Evolutionary conservation across 2,888 invertebrate species (phyloP), one percentile per base, ranked within the genome.

Genomic region (Koerneria pararmatus): DNA sequence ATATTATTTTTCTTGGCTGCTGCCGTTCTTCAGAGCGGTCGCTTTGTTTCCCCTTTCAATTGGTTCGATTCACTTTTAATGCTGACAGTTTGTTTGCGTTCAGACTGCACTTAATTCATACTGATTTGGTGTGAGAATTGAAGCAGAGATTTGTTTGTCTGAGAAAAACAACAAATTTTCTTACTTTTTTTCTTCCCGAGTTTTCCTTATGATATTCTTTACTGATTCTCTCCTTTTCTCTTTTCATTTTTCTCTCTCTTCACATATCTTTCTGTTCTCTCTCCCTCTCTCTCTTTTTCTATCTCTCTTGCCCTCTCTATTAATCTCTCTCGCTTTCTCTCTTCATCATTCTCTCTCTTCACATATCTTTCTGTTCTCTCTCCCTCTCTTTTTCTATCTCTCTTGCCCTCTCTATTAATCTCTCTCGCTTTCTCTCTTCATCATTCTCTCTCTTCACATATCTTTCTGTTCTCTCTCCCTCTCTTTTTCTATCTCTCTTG

Each of bases 221-320:
- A 11, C 34, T 8, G 8, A 8, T 22, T 34, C 8, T 22, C 24
- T 34, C 57, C 34, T 8, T 34, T 34, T 27, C 57, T 57, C 31
- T 31, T 34, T 57, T 8, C 8, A 8, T 31, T 34, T 27, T 22
- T 29, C 57, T 8, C 31, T 29, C 57, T 57, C 31, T 8, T 6
- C 34, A 29, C 8, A 6, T 34, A 11, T 27, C 31, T 57, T 34
- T 31, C 46, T 46, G 11, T n/a, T 46, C 46, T 57, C 57, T 22
- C 27, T 15, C 31, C 32, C 15, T 29, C 31, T 41, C 31, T 65
- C n/a, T 27, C 15, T 60, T 46, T 24, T 8, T 15, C 29, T 37
- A 19, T 48, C 15, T 48, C 34, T 57, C 46, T 29, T 29, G 56
- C 57, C 24, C 37, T n/a, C 32, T n/a, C 37, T 65, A 34, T 19